Percentiles rank a stretch among this genome's conserved stretches.
phyloP scores from a whole-genome alignment of 2,113 vertebrate genomes.

The Choloepus hoffmanni region DNA sequence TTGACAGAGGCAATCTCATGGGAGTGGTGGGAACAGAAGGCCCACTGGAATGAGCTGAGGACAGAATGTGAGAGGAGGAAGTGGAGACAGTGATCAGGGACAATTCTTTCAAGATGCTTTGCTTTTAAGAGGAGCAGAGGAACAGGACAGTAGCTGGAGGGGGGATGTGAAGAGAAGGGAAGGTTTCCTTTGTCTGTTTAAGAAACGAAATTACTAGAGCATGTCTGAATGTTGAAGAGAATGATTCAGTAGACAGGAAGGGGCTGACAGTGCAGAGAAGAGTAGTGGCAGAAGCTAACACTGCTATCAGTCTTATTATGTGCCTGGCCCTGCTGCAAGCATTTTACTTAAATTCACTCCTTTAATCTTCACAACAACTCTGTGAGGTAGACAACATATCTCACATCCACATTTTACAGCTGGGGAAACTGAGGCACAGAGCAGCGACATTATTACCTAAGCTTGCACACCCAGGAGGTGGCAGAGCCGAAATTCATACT shows the following conservation, averaged over 20 bases:
- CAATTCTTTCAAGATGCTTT: not conserved
- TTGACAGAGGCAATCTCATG: not conserved
- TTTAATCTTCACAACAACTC: not conserved
- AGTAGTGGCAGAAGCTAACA: not conserved
- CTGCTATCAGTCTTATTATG: not conserved
- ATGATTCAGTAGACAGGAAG: not conserved
- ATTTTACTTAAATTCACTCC: not conserved
- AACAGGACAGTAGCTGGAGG: not conserved
- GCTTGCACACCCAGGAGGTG: not conserved
- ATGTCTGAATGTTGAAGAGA: not conserved
- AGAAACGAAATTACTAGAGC: not conserved
- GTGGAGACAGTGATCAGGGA: not conserved
- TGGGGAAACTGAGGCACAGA: not conserved
- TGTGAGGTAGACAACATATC: not conserved
- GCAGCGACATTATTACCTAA: not conserved
- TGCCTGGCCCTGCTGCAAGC: too few relatives aligned
- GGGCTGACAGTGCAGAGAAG: rapidly evolving
- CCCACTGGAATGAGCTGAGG: not conserved
- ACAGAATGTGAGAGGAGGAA: not conserved
- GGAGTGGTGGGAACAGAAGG: not conserved
- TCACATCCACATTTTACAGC: not conserved
- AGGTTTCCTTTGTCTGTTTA: not conserved
- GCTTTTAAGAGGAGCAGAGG: not conserved
- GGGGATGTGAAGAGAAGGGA: not conserved
- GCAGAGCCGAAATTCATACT: not conserved